These are phyloP conservation scores for Sympetrum striolatum DNA, from an alignment of 2,888 invertebrate species.

Conservation along the genomic window DNA sequence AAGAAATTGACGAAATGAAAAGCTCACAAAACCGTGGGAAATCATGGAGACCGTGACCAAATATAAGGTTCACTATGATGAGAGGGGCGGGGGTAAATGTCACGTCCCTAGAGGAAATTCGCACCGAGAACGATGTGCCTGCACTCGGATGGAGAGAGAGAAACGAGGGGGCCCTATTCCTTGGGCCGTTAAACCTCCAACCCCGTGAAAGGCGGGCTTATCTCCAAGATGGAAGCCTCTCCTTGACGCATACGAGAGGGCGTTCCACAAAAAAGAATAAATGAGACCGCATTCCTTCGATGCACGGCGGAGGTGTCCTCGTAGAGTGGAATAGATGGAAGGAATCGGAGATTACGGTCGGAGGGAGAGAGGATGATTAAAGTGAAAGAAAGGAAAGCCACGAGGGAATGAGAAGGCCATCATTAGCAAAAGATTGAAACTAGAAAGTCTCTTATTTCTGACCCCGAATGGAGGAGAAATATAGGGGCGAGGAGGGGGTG, in stretches of 20 bases:
- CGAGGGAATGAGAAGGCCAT: background rate
- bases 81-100: background rate
- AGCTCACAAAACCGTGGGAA: background rate
- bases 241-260: background rate
- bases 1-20: background rate
- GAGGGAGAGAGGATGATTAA: background rate
- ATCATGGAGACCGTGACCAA: background rate
- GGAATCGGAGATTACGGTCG: background rate
- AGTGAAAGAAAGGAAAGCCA: background rate
- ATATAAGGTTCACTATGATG: background rate
- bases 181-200: background rate
- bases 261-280: background rate
- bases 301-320: background rate
- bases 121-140: background rate
- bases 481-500: too few species aligned
- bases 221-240: background rate
- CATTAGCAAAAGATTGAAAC: too few species aligned
- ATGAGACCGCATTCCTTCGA: conserved; percentile 28
- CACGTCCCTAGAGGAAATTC: background rate
- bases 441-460: too few species aligned
- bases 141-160: background rate
- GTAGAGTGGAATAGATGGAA: background rate
- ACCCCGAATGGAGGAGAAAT: too few species aligned
- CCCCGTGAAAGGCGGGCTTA: background rate
- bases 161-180: background rate